These are phyloP conservation scores for Conus ventricosus DNA, from an alignment of 1,140 invertebrate genomes.

Conservation along the genomic window DNA sequence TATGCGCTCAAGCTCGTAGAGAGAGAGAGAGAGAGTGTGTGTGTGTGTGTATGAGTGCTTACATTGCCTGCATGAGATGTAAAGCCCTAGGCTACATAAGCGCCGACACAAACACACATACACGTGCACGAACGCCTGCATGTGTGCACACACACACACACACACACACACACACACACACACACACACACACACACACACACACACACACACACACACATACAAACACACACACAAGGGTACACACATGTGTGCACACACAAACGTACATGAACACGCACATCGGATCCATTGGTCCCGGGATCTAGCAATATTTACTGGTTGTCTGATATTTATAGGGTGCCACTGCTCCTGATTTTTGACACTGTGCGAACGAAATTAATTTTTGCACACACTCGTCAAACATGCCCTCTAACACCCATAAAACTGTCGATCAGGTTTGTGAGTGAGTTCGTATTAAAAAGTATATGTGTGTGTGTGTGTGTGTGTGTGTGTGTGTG, in stretches of 20 bases:
- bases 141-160: background rate
- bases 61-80: too few relatives aligned
- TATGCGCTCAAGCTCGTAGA: background rate
- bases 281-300: background rate
- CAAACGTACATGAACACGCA: slow-evolving; percentile 1
- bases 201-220: slow-evolving; percentile 4
- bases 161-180: background rate
- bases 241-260: background rate
- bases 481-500: too few relatives aligned
- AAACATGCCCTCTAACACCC: background rate
- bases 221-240: background rate
- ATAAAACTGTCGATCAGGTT: background rate
- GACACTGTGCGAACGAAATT: too few relatives aligned
- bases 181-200: slow-evolving; percentile 9
- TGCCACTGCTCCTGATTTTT: too few relatives aligned
- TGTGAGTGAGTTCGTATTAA: background rate
- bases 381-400: too few relatives aligned
- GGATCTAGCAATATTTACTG: too few relatives aligned
- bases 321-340: too few relatives aligned
- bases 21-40: too few relatives aligned
- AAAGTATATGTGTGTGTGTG: too few relatives aligned
- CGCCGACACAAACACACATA: background rate
- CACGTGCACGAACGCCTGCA: background rate
- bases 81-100: too few relatives aligned
- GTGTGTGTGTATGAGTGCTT: too few relatives aligned